Evolutionary conservation across 2,888 invertebrate genomes (phyloP), one percentile per base, ranked within the genome.

Genomic region (Eutolmus rufibarbis): DNA sequence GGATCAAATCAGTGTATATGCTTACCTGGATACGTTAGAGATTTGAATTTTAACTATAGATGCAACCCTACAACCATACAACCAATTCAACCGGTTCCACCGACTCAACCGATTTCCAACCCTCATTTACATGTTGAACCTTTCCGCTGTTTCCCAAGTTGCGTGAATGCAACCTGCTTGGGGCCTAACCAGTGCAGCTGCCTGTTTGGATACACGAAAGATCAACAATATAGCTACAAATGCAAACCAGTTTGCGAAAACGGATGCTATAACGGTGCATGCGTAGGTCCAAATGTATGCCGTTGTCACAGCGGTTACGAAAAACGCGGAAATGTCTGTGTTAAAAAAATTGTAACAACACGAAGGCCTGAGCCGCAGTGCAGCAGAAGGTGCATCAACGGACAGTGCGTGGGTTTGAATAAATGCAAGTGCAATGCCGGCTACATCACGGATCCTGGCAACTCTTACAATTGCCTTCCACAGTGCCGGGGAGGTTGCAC

Each of bases 1-100:
- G 93, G 91, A 0, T 93, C 94, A 3, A 92, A 93, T 88, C 90
- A 91, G 51, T 94, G 94, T 89, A 91, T 92, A 12, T 95, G 95
- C 89, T 90, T 91, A 82, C 89, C 89, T 0, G 87, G 87, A 43
- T 82, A 81, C n/a, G 34, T 19, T 9, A 51, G 8, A 51, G 51
- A 51, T 51, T 7, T n/a, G n/a, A 2, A 23, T 3, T 23, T n/a
- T 37, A 16, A 1, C 19, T 4, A 4, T 37, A 40, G 4, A 8
- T n/a, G 34, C n/a, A 23, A 34, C 9, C 34, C 14, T 37, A 4
- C 4, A 37, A 14, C 9, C 8, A 12, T 28, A 14, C 8, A 28
- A 40, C 19, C 1, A 9, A 31, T 12, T 9, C 34, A 5, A 31
- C 28, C 31, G 31, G 12, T 7, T 31, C 37, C 7, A n/a, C 74